Evolutionary conservation across 2,113 vertebrate species (phyloP).

Genomic region (Crocuta crocuta): DNA sequence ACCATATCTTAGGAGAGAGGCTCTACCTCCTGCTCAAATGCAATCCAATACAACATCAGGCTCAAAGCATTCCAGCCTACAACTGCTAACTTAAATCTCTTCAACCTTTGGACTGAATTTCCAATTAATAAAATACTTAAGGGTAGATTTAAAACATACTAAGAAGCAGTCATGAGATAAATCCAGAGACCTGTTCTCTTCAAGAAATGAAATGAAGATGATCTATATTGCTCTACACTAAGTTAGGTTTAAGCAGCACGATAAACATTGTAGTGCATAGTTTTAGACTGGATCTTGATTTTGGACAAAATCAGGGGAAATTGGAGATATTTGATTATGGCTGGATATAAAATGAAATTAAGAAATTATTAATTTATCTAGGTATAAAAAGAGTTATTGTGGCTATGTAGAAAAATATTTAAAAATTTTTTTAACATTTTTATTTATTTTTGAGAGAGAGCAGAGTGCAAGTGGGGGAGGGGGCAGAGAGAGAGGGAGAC

Average conservation of each 20-base stretch:
- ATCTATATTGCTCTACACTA: background rate
- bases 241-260: background rate
- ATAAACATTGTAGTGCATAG: background rate
- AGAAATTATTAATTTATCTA: background rate
- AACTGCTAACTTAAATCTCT: background rate
- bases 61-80: background rate
- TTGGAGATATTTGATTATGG: background rate
- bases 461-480: no score
- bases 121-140: background rate
- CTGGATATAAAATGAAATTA: background rate
- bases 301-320: background rate
- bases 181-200: background rate
- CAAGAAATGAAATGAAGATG: background rate
- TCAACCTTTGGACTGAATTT: background rate
- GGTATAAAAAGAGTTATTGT: background rate
- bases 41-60: background rate
- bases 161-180: background rate
- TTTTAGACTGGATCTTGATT: background rate
- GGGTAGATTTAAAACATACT: constrained; percentile 3
- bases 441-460: no score
- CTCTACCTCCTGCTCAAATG: background rate
- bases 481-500: no score
- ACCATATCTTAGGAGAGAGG: background rate
- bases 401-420: background rate
- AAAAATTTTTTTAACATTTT: no score